phyloP scores from a whole-genome alignment of 2,113 vertebrate genomes.

The Alligator sinensis region DNA sequence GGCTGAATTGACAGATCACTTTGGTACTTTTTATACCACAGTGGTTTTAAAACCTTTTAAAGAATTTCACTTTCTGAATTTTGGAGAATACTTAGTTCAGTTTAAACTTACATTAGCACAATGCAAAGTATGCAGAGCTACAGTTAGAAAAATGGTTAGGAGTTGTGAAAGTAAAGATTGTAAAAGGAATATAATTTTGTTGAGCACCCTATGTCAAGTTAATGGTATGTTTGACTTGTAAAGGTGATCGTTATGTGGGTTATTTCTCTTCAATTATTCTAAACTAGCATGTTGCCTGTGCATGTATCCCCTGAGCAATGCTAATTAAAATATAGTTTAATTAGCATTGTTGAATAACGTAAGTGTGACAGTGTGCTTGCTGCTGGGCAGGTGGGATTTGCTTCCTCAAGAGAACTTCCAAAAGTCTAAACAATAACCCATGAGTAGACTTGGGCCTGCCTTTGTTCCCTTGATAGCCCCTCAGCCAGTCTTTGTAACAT shows the following conservation, averaged over 20 bases:
- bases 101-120: fast-evolving
- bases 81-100: not conserved
- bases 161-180: not conserved
- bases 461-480: too few relatives aligned
- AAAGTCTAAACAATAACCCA: too few relatives aligned
- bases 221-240: not conserved
- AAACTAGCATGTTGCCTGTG: too few relatives aligned
- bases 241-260: not conserved
- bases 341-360: too few relatives aligned
- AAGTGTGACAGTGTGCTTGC: too few relatives aligned
- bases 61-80: not conserved
- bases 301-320: too few relatives aligned
- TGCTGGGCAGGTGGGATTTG: too few relatives aligned
- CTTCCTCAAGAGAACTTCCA: too few relatives aligned
- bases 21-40: not conserved
- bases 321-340: too few relatives aligned
- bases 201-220: not conserved
- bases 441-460: too few relatives aligned
- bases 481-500: too few relatives aligned
- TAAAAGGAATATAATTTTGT: not conserved
- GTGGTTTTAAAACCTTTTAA: not conserved
- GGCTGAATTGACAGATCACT: not conserved
- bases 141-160: not conserved
- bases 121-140: not conserved
- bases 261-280: too few relatives aligned